These are phyloP conservation scores for Misgurnus mizolepis DNA, from an alignment of 2,113 vertebrate genomes.

Conservation along the genomic window DNA sequence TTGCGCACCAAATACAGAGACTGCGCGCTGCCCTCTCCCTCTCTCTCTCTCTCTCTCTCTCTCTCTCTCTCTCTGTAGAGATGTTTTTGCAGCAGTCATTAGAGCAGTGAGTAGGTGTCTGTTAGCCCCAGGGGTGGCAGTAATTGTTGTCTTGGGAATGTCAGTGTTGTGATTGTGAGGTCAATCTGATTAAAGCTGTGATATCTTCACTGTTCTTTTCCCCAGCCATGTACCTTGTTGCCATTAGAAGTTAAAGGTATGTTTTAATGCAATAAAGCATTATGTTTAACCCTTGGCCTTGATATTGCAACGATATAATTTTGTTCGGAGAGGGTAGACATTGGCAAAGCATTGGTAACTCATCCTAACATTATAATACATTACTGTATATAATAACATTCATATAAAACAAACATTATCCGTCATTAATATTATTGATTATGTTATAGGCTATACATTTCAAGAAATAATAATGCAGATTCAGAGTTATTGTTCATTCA, in stretches of 20 bases:
- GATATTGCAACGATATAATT: neutral
- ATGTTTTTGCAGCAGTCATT: conserved; percentile 39
- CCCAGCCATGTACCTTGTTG: neutral
- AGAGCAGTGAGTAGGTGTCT: conserved; percentile 17
- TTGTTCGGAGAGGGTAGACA: no score
- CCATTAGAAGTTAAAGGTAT: neutral
- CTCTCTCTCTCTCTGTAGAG: neutral
- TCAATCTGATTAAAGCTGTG: conserved; percentile 29
- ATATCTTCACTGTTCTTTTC: conserved; percentile 1
- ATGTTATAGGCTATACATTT: no score
- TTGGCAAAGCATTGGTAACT: no score
- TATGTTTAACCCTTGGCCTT: neutral
- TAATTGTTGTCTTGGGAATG: conserved; percentile 41
- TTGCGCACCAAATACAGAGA: conserved; percentile 21
- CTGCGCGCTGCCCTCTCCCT: no score
- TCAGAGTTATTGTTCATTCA: no score
- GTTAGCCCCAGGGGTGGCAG: conserved; percentile 30
- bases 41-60: no score
- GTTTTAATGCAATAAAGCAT: neutral
- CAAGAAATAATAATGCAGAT: no score
- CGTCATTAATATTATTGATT: no score
- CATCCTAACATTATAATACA: no score
- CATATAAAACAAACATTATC: no score
- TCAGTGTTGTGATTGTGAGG: conserved; percentile 11
- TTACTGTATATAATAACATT: no score